Conservation (phyloP, 2,888 invertebrate genomes). For the Acanthosepion esculentum region DNA sequence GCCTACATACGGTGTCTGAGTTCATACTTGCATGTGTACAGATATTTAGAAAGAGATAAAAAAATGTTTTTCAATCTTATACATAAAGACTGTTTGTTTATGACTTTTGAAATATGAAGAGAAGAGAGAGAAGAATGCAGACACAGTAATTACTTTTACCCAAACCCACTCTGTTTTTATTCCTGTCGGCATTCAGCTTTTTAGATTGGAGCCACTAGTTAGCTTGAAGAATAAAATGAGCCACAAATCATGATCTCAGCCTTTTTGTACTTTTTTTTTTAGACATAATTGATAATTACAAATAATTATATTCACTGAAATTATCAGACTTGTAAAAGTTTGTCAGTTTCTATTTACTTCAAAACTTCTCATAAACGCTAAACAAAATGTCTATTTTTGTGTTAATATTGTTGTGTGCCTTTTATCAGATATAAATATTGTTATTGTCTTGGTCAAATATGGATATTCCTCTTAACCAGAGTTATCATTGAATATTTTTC, state of each 20-base stretch:
- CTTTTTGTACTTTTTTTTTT: not conserved
- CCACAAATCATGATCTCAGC: not conserved
- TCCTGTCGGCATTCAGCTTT: not conserved
- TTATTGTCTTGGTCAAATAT: not conserved
- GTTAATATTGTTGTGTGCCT: not conserved
- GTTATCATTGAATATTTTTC: not conserved
- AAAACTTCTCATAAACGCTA: not conserved
- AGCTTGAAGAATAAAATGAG: not conserved
- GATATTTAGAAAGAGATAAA: not conserved
- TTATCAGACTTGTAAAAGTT: not conserved
- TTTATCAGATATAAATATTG: not conserved
- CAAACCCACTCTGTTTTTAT: not conserved
- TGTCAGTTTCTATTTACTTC: not conserved
- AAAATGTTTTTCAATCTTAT: not conserved
- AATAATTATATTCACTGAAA: constrained; percentile 15
- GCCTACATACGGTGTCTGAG: not conserved
- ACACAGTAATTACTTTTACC: not conserved
- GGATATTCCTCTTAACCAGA: not conserved
- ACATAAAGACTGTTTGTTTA: not conserved
- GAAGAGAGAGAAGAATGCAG: not conserved
- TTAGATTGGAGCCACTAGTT: not conserved
- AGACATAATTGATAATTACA: not conserved
- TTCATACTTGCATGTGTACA: not conserved
- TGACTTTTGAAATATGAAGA: not conserved
- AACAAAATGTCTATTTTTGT: not conserved